Percentiles rank a stretch among this genome's conserved stretches.
Evolutionary conservation across 1,140 invertebrate genomes (phyloP).

Genomic region (Lepidostoma basale): DNA sequence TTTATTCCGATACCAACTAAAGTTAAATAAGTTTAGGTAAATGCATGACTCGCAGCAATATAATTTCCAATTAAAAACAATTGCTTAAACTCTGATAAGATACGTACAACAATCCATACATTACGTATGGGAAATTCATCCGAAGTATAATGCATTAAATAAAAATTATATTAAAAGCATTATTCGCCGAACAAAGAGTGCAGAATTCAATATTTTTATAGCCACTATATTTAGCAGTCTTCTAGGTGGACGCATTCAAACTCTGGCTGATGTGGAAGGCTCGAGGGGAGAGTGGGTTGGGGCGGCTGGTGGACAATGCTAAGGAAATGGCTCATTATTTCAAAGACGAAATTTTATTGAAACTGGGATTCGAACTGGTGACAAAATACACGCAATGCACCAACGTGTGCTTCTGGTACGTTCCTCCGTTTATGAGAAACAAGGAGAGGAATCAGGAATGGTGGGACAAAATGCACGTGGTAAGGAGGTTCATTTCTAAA

Average conservation of each 20-base stretch:
- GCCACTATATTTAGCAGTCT: neutral
- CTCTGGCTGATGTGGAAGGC: constrained; percentile 93
- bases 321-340: constrained; percentile 69
- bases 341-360: constrained; percentile 55
- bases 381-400: constrained; percentile 70
- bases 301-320: constrained; percentile 66
- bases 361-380: constrained; percentile 68
- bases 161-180: too few species aligned
- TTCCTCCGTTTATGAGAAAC: constrained; percentile 75
- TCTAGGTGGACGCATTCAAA: constrained; percentile 87
- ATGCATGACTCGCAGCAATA: too few species aligned
- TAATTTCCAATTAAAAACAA: too few species aligned
- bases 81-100: too few species aligned
- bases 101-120: too few species aligned
- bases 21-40: too few species aligned
- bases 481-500: constrained; percentile 52
- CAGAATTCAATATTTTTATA: neutral
- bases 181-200: too few species aligned
- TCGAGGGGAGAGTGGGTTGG: constrained; percentile 67
- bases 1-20: too few species aligned
- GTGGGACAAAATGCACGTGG: constrained; percentile 70
- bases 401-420: constrained; percentile 93
- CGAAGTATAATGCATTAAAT: too few species aligned
- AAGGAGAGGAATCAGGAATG: constrained; percentile 68
- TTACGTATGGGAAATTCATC: too few species aligned